Percentiles rank a stretch among this genome's conserved stretches.
These are phyloP conservation scores for Contarinia nasturtii DNA, from an alignment of 1,140 invertebrate species.

Conservation along the genomic window DNA sequence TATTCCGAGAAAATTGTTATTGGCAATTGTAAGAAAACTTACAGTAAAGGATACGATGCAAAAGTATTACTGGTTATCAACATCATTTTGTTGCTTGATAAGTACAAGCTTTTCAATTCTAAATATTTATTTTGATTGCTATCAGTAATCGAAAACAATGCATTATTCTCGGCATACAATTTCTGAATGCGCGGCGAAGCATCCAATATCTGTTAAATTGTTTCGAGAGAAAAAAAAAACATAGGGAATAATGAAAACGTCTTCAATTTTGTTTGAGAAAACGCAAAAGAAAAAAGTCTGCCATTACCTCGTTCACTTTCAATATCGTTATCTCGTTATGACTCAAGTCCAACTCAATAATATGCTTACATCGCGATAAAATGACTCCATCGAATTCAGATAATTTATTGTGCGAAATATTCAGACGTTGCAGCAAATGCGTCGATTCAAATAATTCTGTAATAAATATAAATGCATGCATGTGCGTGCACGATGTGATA, in stretches of 20 bases:
- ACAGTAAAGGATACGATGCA: neutral
- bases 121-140: neutral
- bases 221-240: too few relatives aligned
- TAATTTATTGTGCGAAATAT: neutral
- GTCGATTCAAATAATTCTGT: neutral
- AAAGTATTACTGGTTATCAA: neutral
- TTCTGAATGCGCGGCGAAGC: neutral
- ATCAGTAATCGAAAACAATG: neutral
- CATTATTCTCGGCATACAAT: neutral
- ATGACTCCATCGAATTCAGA: neutral
- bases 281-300: too few relatives aligned
- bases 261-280: too few relatives aligned
- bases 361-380: neutral
- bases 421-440: neutral
- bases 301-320: neutral
- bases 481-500: too few relatives aligned
- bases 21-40: neutral
- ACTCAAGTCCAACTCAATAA: neutral
- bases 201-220: slow-evolving; percentile 1
- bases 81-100: neutral
- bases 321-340: neutral
- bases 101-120: neutral
- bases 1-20: too few relatives aligned
- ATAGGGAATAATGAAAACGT: too few relatives aligned
- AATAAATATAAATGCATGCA: too few relatives aligned